Base-by-base conservation (phyloP, 1,140 invertebrate genomes). In the Formica exsecta region DNA sequence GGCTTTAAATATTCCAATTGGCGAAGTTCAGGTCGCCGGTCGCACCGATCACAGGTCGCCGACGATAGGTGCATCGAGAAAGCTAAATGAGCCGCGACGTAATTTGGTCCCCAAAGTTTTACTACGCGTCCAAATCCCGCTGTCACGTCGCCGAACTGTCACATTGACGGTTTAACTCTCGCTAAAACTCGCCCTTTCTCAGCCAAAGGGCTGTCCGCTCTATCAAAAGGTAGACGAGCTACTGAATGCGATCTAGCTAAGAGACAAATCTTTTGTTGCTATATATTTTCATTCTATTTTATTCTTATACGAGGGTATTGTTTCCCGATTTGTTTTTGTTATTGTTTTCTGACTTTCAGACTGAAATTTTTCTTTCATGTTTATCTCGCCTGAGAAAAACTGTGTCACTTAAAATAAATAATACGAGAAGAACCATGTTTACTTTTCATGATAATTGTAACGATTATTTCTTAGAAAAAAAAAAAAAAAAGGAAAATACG, bases 1-100 rank as follows among this genome's bases (percentile, higher is more conserved):
- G 36, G 74, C 51, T 81, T 87, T 87, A 81, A 87, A 84, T 87
- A 85, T 87, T 87, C 79, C 79, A 83, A 83, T 83, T 83, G 79
- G n/a, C 54, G 54, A 83, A 83, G 79, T 83, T 83, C 79, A 19
- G 65, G 65, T 59, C 79, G 38, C 36, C 79, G 76, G 64, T 13
- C 32, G 62, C 22, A 1, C 4, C 41, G 62, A 44, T 4, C 29
- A 32, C 29, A 32, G 32, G 48, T 36, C 59, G 73, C 16, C 22
- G 79, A 81, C 79, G 73, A 83, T 74, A 44, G 66, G 68, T 74
- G 68, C 68, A 48, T 29, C n/a, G 68, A 44, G 79, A 62, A 74
- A 83, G 11, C 68, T 62, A 83, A 83, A 83, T 83, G 79, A 83
- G 54, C 79, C 79, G 38, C 66, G 79, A 36, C 66, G 79, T 83